These are phyloP conservation scores for Buceros bicornis DNA, from an alignment of 2,797 vertebrate species.

Conservation along the genomic window DNA sequence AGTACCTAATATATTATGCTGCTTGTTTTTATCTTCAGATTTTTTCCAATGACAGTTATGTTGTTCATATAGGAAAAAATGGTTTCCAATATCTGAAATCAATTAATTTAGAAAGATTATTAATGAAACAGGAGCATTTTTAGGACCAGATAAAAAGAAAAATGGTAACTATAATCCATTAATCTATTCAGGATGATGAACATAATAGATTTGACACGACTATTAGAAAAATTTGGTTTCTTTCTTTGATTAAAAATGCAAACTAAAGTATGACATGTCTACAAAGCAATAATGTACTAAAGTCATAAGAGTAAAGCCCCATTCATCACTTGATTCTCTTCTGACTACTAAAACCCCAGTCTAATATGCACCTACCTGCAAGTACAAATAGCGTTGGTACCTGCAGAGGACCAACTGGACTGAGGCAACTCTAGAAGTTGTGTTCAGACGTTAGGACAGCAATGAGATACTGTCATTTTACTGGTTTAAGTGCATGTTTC, in stretches of 20 bases:
- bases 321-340: conserved; percentile 21
- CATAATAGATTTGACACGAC: neutral
- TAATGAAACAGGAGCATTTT: neutral
- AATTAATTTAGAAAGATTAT: neutral
- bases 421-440: neutral
- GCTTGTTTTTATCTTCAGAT: neutral
- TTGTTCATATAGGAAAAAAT: neutral
- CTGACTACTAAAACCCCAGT: neutral
- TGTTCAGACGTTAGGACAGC: neutral
- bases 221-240: neutral
- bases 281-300: neutral
- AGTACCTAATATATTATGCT: neutral
- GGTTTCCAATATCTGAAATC: neutral
- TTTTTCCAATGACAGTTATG: neutral
- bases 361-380: neutral
- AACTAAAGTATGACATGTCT: neutral
- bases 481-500: neutral
- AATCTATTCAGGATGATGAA: neutral
- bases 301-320: neutral
- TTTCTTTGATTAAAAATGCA: neutral
- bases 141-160: neutral
- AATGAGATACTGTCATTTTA: neutral
- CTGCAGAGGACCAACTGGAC: neutral
- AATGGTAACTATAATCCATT: neutral
- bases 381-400: neutral